Evolutionary conservation across 2,888 invertebrate genomes (phyloP), one percentile per base, ranked within the genome.

Genomic region (Epsilonema sp.): DNA sequence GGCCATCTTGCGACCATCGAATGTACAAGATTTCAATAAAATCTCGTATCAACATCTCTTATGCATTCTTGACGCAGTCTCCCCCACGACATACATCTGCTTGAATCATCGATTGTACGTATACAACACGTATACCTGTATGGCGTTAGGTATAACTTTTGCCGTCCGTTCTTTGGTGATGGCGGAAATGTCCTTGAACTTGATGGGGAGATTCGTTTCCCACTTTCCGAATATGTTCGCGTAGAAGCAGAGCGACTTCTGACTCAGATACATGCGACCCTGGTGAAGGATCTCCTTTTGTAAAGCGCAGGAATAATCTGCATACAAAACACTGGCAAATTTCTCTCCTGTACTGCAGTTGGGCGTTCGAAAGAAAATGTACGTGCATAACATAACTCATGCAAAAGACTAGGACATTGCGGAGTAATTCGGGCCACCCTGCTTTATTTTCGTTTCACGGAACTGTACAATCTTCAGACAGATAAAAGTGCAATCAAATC

Each of bases 191-290:
- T 90, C 87, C 65, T 80, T 82, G 78, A 85, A 85, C 56, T 78
- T 77, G 45, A 90, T 74, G 13, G 26, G 26, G 13, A 43, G 42
- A n/a, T 75, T 76, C 4, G 87, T 90, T 70, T 90, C 89, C 89
- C 89, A 92, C 60, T 85, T 78, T n/a, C n/a, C n/a, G 68, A 94
- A 87, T 64, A 94, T 90, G 69, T 87, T 92, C 22, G 92, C 89
- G 73, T 92, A 83, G 73, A 94, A 94, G 68, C 90, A 90, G 51
- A 92, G 75, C 74, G 82, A 86, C 69, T 83, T 83, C 71, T 86
- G 86, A 1, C 90, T 85, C 42, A 90, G 81, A 72, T 90, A 94
- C 59, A 94, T 74, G 24, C 92, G 77, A 19, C 94, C 94, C 66
- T 94, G 94, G 5, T 84, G 81, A 52, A 94, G 73, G 62, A 94